Conservation (phyloP, 2,888 invertebrate genomes). For the Lapara coniferarum region DNA sequence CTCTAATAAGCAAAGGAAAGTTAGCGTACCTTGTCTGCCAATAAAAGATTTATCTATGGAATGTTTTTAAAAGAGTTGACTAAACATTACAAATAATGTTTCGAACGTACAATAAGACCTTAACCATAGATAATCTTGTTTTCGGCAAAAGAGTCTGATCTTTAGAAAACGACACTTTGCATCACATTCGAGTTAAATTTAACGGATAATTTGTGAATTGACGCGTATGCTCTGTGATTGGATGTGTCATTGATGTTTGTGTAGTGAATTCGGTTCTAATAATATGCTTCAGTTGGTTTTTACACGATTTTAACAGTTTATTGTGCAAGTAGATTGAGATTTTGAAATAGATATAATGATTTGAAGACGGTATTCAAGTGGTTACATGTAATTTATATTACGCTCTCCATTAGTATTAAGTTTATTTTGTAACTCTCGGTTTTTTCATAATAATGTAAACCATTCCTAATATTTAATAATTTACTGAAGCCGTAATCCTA, state of each 20-base stretch:
- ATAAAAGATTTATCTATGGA: not conserved
- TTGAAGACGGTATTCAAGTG: not conserved
- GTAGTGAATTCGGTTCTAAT: slow-evolving; percentile 33
- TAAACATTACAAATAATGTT: not conserved
- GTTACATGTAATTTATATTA: too few relatives aligned
- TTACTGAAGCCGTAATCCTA: too few relatives aligned
- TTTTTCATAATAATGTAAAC: not conserved
- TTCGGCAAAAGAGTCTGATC: slow-evolving; percentile 39
- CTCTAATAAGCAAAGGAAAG: not conserved
- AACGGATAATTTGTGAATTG: slow-evolving; percentile 44
- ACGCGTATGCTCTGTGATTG: slow-evolving; percentile 29
- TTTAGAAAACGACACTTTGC: not conserved
- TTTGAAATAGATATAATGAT: slow-evolving; percentile 4
- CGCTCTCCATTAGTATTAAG: not conserved
- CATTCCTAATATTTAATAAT: too few relatives aligned
- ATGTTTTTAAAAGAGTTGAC: not conserved
- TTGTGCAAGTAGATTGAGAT: slow-evolving; percentile 24
- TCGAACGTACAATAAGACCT: slow-evolving; percentile 29
- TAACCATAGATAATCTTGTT: slow-evolving; percentile 60
- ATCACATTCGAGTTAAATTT: slow-evolving; percentile 38
- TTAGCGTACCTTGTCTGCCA: not conserved
- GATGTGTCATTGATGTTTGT: slow-evolving; percentile 30
- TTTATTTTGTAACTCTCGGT: not conserved
- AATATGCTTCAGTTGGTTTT: slow-evolving; percentile 38
- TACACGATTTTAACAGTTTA: slow-evolving; percentile 21